Evolutionary conservation across 2,797 vertebrate species (phyloP).

Genomic region (Rhabdophis nuchalis): DNA sequence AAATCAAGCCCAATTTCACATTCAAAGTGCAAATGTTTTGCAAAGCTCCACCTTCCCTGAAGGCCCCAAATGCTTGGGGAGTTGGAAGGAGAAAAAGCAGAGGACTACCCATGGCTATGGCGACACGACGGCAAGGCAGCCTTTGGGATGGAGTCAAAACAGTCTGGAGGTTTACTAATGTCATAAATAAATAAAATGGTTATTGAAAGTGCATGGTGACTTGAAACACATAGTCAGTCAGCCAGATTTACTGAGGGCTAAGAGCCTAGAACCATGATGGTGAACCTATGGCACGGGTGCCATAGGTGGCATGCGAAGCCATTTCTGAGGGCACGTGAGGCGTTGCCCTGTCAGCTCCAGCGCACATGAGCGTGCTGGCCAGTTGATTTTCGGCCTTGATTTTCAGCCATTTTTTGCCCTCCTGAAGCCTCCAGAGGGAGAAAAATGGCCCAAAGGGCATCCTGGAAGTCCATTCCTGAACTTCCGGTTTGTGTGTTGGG

Average conservation of each 20-base stretch:
- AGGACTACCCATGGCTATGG: background rate
- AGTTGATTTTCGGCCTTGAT: too few species aligned
- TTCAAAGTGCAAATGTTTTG: background rate
- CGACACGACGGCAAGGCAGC: background rate
- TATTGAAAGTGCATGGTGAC: background rate
- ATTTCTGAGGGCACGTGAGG: too few species aligned
- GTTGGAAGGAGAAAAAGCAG: background rate
- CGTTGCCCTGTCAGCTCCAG: too few species aligned
- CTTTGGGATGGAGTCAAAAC: background rate
- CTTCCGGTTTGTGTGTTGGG: too few species aligned
- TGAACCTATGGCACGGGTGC: too few species aligned
- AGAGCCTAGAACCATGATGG: too few species aligned
- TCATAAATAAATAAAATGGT: background rate
- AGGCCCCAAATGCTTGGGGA: background rate
- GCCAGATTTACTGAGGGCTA: background rate
- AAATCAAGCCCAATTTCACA: background rate
- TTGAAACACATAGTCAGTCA: background rate
- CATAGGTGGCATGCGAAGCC: too few species aligned
- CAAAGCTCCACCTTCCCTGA: background rate
- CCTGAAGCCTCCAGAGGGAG: too few species aligned
- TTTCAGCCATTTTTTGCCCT: too few species aligned
- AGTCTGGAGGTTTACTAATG: background rate
- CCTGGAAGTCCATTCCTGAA: too few species aligned
- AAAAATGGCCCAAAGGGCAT: too few species aligned
- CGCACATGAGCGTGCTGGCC: too few species aligned